Percentiles rank a stretch among this genome's conserved stretches.
Conservation (phyloP, 2,113 vertebrate species). For the Chrysochloris asiatica region DNA sequence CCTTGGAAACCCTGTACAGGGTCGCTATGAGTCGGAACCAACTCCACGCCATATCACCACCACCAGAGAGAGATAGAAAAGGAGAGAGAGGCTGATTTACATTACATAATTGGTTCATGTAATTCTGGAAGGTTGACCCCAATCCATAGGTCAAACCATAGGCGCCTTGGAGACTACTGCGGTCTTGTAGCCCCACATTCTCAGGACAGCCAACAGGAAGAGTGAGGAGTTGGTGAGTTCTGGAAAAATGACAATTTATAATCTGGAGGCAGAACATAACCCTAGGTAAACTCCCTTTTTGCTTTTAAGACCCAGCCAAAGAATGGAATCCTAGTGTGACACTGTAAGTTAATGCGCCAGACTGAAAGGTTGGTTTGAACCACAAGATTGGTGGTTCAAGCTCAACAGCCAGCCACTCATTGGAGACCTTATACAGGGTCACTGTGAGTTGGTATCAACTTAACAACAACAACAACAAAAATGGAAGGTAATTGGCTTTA, state of each 20-base stretch:
- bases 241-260: background rate
- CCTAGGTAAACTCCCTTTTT: background rate
- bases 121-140: background rate
- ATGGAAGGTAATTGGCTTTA: background rate
- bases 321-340: no score
- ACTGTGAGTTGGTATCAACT: no score
- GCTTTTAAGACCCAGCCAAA: background rate
- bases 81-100: background rate
- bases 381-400: no score
- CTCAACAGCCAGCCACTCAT: no score
- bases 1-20: no score
- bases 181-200: no score
- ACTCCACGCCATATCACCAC: no score
- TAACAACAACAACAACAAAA: no score
- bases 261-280: background rate
- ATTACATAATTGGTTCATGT: background rate
- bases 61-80: background rate
- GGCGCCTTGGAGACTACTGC: background rate
- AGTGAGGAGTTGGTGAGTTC: background rate
- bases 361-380: no score
- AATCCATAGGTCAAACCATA: background rate
- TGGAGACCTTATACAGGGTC: no score
- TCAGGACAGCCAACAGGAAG: background rate
- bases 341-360: no score
- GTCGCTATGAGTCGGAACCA: no score